Evolutionary conservation across 2,888 invertebrate species (phyloP), one percentile per base, ranked within the genome.

Genomic region (Mythimna pallens): DNA sequence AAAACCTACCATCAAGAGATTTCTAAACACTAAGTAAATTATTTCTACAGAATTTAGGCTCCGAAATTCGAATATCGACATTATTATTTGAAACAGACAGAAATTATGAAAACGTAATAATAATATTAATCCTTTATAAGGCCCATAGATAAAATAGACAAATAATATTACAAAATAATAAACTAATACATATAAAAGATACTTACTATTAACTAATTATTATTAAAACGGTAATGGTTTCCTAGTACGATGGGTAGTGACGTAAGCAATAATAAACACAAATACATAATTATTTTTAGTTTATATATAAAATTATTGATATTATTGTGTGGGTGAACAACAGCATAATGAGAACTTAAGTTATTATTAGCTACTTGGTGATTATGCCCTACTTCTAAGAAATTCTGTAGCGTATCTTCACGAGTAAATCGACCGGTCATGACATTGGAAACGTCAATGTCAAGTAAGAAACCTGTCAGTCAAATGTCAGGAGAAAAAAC

Each of bases 401-500:
- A 34, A 30, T 14, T 25, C 40, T 62, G 34, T 10, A 54, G 47
- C 58, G 22, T 80, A 65, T 57, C 68, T 30, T 34, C 14, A 22
- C 40, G 61, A 55, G 65, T 43, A 71, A 36, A 67, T 65, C 73
- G 22, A 47, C 83, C 64, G 64, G 61, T 25, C 66, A 64, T 62
- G 83, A 65, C 80, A 67, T 83, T 83, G n/a, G 10, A 61, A 25
- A 61, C 17, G 58, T 58, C 59, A 79, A 79, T 72, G 59, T 80
- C 73, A 71, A 36, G 54, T 63, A n/a, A 40, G 36, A 64, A 36
- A 47, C 55, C 14, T 76, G 63, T 47, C 58, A 73, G 10, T 20
- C 30, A 55, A 12, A 58, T 25, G 17, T 52, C 22, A 50, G 40
- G 20, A 52, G 8, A 52, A 57, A 50, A 30, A n/a, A 2, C 9